Base-by-base conservation (phyloP, 2,797 vertebrate species). In the Anguilla marmorata region DNA sequence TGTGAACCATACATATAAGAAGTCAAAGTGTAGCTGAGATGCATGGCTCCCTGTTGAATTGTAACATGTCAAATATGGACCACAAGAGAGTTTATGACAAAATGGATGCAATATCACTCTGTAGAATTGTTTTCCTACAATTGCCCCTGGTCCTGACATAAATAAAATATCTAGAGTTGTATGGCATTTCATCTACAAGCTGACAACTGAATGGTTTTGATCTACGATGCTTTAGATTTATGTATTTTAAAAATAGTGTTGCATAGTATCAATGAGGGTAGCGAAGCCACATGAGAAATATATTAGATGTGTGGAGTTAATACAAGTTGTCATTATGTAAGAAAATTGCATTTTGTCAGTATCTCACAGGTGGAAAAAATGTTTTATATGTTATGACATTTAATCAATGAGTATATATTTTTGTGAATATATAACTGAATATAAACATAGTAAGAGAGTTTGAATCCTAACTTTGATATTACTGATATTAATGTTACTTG, bases 1-100 rank as follows among this genome's bases (percentile, higher is more conserved):
- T 96, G 95, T 95, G 96, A 96, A 95, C 95, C 94, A 95, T 96
- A 95, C 45, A 5, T 58, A 52, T 41, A 69, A 19, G 66, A n/a
- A 0, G 37, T 56, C 52, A 33, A 30, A 85, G 50, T 45, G 60
- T 56, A 60, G 80, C 63, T 50, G 93, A 96, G 94, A 95, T 95
- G 95, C 94, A 96, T 93, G 93, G 91, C 93, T 93, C 93, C 93
- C 94, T 94, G 93, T 91, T 91, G 92, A 89, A 91, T 91, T 93
- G 89, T 92, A 91, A 89, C 90, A 93, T 95, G 94, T 94, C 93
- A 95, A 94, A 95, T 95, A 92, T 37, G 24, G 86, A 87, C 90
- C 85, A 91, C 80, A 87, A 88, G 80, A 60, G 33, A 84, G 72
- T 72, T 84, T 85, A 89, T 72, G 79, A 66, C 69, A 30, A 80